Percentiles rank a stretch among this genome's conserved stretches.
Conservation (phyloP, 2,113 vertebrate species). For the Nothocercus julius region DNA sequence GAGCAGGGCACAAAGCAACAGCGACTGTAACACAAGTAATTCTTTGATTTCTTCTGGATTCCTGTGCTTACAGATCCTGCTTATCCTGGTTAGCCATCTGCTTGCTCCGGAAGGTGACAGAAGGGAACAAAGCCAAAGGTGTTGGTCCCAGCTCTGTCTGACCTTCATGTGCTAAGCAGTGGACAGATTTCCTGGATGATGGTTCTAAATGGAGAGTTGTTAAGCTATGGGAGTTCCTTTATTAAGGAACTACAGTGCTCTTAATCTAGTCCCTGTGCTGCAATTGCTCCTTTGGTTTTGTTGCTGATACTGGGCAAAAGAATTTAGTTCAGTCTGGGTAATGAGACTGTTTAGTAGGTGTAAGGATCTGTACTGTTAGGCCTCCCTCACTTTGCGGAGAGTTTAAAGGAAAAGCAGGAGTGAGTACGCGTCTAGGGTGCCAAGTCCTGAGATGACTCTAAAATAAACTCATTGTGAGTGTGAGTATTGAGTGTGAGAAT, state of each 20-base stretch:
- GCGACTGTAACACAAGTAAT: neutral
- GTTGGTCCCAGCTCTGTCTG: neutral
- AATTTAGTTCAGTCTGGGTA: neutral
- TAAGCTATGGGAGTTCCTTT: neutral
- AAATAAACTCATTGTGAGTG: neutral
- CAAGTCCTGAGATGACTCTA: neutral
- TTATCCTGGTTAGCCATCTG: neutral
- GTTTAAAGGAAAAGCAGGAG: neutral
- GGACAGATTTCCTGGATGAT: neutral
- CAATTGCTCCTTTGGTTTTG: neutral
- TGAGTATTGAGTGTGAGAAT: too few relatives aligned
- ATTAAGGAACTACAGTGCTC: neutral
- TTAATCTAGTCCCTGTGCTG: neutral
- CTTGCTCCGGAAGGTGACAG: neutral
- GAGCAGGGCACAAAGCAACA: neutral
- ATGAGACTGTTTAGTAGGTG: neutral
- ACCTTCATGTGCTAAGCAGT: neutral
- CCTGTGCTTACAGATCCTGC: neutral
- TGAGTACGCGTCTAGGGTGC: neutral
- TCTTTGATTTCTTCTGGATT: conserved; percentile 24
- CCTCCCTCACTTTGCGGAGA: neutral
- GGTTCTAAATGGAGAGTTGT: neutral
- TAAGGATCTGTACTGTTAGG: neutral
- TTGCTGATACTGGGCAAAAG: neutral
- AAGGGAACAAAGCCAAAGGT: neutral